These are phyloP conservation scores for Champsocephalus esox DNA, from an alignment of 2,797 vertebrate genomes.

Conservation along the genomic window DNA sequence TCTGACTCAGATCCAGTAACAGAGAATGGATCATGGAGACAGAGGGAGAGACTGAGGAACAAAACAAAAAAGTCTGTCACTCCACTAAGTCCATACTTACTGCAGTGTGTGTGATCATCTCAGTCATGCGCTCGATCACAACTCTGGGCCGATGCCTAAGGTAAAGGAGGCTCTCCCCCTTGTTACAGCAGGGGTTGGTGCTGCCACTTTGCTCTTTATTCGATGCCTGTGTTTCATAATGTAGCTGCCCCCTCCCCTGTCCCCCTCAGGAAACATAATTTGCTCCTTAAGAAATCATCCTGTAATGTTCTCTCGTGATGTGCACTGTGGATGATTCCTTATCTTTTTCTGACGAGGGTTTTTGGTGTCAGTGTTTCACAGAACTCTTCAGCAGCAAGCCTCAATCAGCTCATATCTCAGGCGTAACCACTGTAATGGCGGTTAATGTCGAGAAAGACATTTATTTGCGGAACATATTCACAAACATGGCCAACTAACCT, in stretches of 20 bases:
- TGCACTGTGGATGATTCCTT: conserved; percentile 55
- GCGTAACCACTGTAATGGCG: conserved; percentile 23
- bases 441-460: conserved; percentile 6
- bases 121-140: conserved; percentile 79
- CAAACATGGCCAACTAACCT: conserved; percentile 51
- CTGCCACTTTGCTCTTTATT: conserved; percentile 81
- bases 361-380: conserved; percentile 78
- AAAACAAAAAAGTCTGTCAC: conserved; percentile 81
- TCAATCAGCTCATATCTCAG: neutral
- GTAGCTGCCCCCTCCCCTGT: conserved; percentile 65
- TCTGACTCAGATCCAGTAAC: conserved; percentile 83
- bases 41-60: conserved; percentile 77
- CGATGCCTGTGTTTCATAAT: conserved; percentile 78
- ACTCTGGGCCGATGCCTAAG: conserved; percentile 86
- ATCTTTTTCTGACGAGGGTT: conserved; percentile 52
- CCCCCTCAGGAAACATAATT: conserved; percentile 47
- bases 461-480: conserved; percentile 30
- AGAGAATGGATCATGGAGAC: conserved; percentile 79
- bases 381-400: conserved; percentile 71
- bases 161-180: conserved; percentile 85
- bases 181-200: conserved; percentile 72
- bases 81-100: conserved; percentile 80
- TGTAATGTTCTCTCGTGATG: conserved; percentile 63
- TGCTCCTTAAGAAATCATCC: conserved; percentile 47
- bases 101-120: conserved; percentile 78